Percentiles rank a stretch among this genome's conserved stretches.
phyloP scores from a whole-genome alignment of 1,140 invertebrate species.

The Muscidifurax raptorellus region DNA sequence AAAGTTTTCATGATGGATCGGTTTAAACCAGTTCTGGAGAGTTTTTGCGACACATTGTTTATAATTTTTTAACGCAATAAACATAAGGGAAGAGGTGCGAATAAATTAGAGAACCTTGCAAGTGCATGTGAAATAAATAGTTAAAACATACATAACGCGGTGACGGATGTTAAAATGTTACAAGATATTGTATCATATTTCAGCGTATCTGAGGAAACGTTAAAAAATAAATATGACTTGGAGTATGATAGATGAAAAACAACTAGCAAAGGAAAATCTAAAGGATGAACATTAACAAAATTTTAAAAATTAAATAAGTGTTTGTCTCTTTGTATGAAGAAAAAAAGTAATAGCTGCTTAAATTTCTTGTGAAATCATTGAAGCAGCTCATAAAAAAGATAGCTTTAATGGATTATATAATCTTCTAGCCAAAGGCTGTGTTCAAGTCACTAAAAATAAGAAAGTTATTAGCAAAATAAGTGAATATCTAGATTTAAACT shows the following conservation, averaged over 20 bases:
- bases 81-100: conserved; percentile 1
- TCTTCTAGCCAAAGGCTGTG: background rate
- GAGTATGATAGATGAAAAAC: background rate
- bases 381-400: conserved; percentile 2
- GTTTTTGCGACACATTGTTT: conserved; percentile 17
- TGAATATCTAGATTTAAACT: conserved; percentile 24
- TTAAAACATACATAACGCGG: conserved; percentile 29
- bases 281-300: background rate
- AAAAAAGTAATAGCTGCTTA: conserved; percentile 4
- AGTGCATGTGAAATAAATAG: conserved; percentile 18
- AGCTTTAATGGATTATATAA: background rate
- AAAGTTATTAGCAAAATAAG: conserved; percentile 3
- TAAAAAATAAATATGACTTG: conserved; percentile 7
- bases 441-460: conserved; percentile 26
- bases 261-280: background rate
- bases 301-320: background rate
- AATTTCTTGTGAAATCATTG: conserved; percentile 1
- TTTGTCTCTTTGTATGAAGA: conserved; percentile 9
- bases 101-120: conserved; percentile 46
- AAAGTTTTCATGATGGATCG: conserved; percentile 47
- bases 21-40: conserved; percentile 12
- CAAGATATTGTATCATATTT: conserved; percentile 35
- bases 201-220: background rate
- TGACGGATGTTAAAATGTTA: conserved; percentile 43
- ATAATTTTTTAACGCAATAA: background rate